These are phyloP conservation scores for Paragorgia papillata DNA, from an alignment of 92 coral and sea anemone species.

Conservation along the genomic window DNA sequence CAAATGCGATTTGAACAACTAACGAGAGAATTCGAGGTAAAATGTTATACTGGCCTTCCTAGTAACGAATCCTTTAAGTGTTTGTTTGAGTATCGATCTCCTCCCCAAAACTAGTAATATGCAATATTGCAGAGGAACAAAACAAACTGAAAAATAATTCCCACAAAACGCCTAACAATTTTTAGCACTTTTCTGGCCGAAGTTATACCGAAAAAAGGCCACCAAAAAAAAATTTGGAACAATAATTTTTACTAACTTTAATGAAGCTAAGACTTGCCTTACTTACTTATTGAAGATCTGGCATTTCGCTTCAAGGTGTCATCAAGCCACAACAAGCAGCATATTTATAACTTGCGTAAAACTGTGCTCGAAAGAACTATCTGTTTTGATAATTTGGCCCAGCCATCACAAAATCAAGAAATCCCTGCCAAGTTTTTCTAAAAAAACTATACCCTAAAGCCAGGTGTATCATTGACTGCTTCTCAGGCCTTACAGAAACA, in stretches of 20 bases:
- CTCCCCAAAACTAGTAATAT: constrained; percentile 45
- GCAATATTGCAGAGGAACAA: constrained; percentile 64
- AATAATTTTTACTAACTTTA: constrained; percentile 48
- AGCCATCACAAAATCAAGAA: constrained; percentile 54
- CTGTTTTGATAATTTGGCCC: constrained; percentile 59
- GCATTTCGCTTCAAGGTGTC: constrained; percentile 59
- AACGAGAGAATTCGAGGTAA: constrained; percentile 45
- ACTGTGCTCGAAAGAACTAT: constrained; percentile 60
- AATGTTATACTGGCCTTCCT: constrained; percentile 52
- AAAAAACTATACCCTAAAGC: constrained; percentile 52
- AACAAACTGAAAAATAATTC: constrained; percentile 59
- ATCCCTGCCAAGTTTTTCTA: constrained; percentile 52
- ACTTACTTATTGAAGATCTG: constrained; percentile 48
- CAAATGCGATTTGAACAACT: constrained; percentile 54
- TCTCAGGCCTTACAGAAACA: constrained; percentile 59
- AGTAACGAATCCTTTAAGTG: constrained; percentile 45
- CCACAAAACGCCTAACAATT: constrained; percentile 28
- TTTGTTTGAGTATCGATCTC: constrained; percentile 48
- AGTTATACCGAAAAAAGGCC: constrained; percentile 20
- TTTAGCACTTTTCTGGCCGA: constrained; percentile 10
- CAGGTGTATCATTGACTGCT: constrained; percentile 60
- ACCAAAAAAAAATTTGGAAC: constrained; percentile 43
- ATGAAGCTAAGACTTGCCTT: constrained; percentile 60
- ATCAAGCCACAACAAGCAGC: constrained; percentile 51
- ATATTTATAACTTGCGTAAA: constrained; percentile 59